phyloP scores from a whole-genome alignment of 2,888 invertebrate genomes.

The Metacarcinus magister region DNA sequence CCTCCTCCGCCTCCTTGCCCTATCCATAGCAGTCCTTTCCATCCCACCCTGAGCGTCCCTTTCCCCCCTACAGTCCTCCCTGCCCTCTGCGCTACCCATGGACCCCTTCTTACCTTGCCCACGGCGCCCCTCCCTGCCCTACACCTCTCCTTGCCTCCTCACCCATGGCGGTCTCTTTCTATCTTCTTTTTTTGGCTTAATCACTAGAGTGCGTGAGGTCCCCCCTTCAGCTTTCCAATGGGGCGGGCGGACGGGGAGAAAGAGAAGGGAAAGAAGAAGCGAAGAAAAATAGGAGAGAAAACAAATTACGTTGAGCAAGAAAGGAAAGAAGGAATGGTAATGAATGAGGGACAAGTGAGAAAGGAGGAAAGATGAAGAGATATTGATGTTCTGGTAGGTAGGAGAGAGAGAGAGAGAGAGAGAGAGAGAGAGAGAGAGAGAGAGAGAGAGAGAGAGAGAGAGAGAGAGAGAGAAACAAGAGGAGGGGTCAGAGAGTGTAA shows the following conservation, averaged over 20 bases:
- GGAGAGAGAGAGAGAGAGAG: conserved; percentile 58
- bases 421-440: conserved; percentile 37
- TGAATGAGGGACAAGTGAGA: background rate
- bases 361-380: conserved; percentile 17
- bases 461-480: too few species aligned
- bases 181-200: too few species aligned
- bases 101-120: background rate
- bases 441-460: background rate
- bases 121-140: background rate
- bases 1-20: background rate
- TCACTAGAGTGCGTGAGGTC: too few species aligned
- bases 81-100: background rate
- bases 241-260: background rate
- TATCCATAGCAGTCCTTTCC: background rate
- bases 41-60: background rate
- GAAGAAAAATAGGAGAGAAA: background rate
- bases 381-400: background rate
- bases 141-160: too few species aligned
- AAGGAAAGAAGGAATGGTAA: background rate
- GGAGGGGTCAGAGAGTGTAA: background rate
- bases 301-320: background rate
- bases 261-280: background rate
- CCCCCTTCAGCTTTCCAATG: background rate
- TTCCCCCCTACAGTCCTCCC: background rate
- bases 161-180: too few species aligned